A percentile compares a stretch with the other conserved stretches of the same genome.
Conservation (phyloP, 2,888 invertebrate genomes). For the Aporophyla lueneburgensis region DNA sequence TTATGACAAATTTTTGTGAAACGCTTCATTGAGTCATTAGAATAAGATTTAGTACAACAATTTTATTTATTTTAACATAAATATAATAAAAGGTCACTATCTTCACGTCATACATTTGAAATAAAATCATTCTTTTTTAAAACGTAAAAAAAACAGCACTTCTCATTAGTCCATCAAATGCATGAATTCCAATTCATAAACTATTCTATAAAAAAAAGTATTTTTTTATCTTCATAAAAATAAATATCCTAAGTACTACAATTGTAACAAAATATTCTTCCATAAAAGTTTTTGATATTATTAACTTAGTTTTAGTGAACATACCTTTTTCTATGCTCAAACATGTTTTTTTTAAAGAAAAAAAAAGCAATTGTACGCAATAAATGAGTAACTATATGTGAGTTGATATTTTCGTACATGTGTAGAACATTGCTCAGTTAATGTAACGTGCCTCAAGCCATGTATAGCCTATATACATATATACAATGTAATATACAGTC, state of each 20-base stretch:
- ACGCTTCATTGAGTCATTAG: slow-evolving; percentile 54
- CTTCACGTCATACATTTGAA: slow-evolving; percentile 19
- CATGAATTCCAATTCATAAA: background rate
- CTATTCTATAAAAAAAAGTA: background rate
- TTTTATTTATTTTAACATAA: slow-evolving; percentile 53
- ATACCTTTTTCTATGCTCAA: slow-evolving; percentile 41
- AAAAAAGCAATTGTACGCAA: slow-evolving; percentile 14
- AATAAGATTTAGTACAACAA: slow-evolving; percentile 57
- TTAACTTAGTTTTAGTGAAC: slow-evolving; percentile 43
- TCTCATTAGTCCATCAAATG: slow-evolving; percentile 1
- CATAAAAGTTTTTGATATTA: slow-evolving; percentile 38
- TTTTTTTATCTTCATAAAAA: slow-evolving; percentile 27
- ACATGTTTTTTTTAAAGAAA: slow-evolving; percentile 1
- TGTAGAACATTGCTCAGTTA: slow-evolving; percentile 59
- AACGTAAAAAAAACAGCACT: slow-evolving; percentile 6
- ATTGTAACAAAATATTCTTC: slow-evolving; percentile 39
- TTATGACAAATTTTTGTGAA: slow-evolving; percentile 26
- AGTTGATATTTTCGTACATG: slow-evolving; percentile 41
- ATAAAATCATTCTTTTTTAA: background rate
- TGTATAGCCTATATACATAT: slow-evolving; percentile 78
- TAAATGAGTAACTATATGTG: slow-evolving; percentile 3
- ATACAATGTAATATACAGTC: slow-evolving; percentile 84
- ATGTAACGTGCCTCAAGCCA: slow-evolving; percentile 72
- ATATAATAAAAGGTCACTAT: slow-evolving; percentile 22
- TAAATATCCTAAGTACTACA: slow-evolving; percentile 6